Evolutionary conservation across 2,797 vertebrate genomes (phyloP).

Genomic region (Pseudomugil tenellus): DNA sequence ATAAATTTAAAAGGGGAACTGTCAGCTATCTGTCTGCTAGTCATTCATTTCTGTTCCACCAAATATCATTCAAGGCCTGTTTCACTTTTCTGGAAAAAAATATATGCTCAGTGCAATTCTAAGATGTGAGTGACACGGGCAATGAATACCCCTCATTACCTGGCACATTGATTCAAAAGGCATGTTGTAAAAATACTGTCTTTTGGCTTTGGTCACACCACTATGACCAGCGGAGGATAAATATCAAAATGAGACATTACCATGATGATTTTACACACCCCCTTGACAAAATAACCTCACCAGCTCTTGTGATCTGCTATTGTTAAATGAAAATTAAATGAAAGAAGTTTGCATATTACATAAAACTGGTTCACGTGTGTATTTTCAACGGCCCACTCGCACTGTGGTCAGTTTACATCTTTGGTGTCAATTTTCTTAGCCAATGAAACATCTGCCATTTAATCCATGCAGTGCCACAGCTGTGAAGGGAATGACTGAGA

Average conservation of each 20-base stretch:
- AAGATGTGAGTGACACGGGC: constrained; percentile 14
- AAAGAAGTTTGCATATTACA: constrained; percentile 9
- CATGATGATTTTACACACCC: constrained; percentile 19
- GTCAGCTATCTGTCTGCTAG: neutral
- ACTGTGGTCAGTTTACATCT: constrained; percentile 3
- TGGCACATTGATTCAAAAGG: constrained; percentile 23
- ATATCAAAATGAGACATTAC: constrained; percentile 34
- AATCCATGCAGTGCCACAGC: constrained; percentile 30
- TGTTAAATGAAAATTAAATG: constrained; percentile 8
- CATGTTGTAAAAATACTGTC: constrained; percentile 15
- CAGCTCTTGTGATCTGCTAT: constrained; percentile 8
- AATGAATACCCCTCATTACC: constrained; percentile 41
- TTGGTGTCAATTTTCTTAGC: constrained; percentile 4
- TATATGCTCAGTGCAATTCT: neutral
- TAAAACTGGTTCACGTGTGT: constrained; percentile 1
- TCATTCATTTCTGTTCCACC: constrained; percentile 14
- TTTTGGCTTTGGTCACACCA: constrained; percentile 14
- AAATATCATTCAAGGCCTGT: constrained; percentile 12
- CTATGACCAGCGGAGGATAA: constrained; percentile 24
- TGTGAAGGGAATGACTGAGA: constrained; percentile 39
- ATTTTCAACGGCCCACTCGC: constrained; percentile 19
- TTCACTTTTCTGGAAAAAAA: neutral
- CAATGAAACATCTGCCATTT: constrained; percentile 33
- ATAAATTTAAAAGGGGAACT: neutral
- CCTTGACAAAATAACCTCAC: constrained; percentile 31